Evolutionary conservation across 2,797 vertebrate genomes (phyloP).

Genomic region (Artibeus lituratus): DNA sequence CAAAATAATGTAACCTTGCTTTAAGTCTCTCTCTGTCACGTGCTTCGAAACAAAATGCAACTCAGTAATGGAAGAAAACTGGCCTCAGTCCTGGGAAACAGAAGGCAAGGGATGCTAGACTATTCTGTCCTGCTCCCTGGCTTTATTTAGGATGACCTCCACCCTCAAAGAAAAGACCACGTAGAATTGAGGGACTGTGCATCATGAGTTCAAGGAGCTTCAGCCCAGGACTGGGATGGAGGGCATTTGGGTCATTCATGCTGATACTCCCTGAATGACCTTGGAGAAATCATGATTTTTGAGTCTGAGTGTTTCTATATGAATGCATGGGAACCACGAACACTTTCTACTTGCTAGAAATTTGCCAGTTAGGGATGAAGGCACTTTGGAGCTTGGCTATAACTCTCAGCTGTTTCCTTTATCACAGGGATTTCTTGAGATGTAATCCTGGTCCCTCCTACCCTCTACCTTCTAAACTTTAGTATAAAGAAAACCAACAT

Average conservation of each 20-base stretch:
- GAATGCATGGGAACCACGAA: not conserved
- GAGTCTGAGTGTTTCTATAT: not conserved
- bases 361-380: slow-evolving; percentile 15
- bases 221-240: not conserved
- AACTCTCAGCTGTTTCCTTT: slow-evolving; percentile 16
- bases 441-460: not conserved
- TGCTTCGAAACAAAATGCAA: slow-evolving; percentile 16
- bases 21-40: not conserved
- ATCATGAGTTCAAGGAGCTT: not conserved
- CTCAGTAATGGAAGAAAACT: not conserved
- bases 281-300: not conserved
- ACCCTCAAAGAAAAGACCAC: not conserved
- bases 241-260: not conserved
- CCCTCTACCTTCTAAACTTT: not conserved
- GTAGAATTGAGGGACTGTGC: not conserved
- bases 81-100: not conserved
- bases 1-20: slow-evolving; percentile 3
- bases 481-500: slow-evolving; percentile 7
- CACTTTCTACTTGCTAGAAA: not conserved
- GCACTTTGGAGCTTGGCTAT: not conserved
- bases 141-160: not conserved
- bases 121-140: not conserved
- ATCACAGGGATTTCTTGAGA: not conserved
- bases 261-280: not conserved
- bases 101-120: slow-evolving; percentile 3